Conservation (phyloP, 2,113 vertebrate species). For the Pygoscelis adeliae region DNA sequence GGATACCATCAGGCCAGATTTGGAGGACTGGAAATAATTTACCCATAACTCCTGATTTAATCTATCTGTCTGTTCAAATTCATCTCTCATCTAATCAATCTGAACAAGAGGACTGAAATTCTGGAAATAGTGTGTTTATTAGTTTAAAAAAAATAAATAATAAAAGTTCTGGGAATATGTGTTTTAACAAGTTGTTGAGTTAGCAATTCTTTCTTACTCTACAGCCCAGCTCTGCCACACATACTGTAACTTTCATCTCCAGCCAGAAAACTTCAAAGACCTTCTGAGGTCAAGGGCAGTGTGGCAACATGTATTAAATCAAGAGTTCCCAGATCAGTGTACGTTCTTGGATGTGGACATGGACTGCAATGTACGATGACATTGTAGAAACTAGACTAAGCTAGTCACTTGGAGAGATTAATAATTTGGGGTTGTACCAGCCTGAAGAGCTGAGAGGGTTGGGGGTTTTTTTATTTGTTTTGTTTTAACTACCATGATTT, state of each 20-base stretch:
- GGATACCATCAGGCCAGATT: slow-evolving; percentile 51
- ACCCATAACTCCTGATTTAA: slow-evolving; percentile 48
- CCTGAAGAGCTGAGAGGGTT: not conserved
- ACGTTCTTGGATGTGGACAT: not conserved
- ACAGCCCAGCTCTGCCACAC: not conserved
- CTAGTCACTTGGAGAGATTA: not conserved
- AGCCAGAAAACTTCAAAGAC: slow-evolving; percentile 60
- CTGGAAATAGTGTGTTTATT: slow-evolving; percentile 47
- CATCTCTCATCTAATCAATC: slow-evolving; percentile 55
- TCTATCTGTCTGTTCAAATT: slow-evolving; percentile 64
- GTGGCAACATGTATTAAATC: slow-evolving; percentile 52
- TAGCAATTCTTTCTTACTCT: slow-evolving; percentile 43
- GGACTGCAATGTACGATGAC: not conserved
- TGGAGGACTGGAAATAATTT: slow-evolving; percentile 64
- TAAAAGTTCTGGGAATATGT: slow-evolving; percentile 2
- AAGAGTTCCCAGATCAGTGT: slow-evolving; percentile 32
- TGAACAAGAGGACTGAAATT: slow-evolving; percentile 29
- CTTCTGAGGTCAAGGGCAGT: slow-evolving; percentile 48
- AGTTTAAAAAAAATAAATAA: not conserved
- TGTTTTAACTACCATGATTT: not conserved
- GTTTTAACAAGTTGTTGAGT: slow-evolving; percentile 46
- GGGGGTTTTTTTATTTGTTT: not conserved
- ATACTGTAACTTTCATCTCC: slow-evolving; percentile 62
- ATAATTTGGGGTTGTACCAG: not conserved
- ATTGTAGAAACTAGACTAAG: not conserved